These are phyloP conservation scores for Distichodus sexfasciatus DNA, from an alignment of 2,797 vertebrate genomes.

Conservation along the genomic window DNA sequence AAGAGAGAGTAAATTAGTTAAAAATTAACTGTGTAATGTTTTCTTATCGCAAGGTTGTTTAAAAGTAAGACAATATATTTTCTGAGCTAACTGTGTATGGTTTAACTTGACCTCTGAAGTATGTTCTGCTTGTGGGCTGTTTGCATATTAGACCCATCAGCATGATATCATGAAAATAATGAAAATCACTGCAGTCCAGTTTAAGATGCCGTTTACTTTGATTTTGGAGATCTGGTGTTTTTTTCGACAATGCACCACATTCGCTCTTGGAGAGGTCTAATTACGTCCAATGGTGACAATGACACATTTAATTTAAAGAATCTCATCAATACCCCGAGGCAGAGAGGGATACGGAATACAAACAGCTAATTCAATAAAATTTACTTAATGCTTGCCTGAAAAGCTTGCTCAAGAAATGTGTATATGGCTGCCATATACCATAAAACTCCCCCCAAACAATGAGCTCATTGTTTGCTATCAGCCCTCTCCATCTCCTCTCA, in stretches of 20 bases:
- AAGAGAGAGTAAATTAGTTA: conserved; percentile 3
- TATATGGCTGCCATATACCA: conserved; percentile 45
- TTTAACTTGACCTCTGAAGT: neutral
- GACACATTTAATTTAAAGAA: no score
- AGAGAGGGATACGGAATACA: no score
- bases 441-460: conserved; percentile 55
- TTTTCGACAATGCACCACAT: no score
- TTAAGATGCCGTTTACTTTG: conserved; percentile 30
- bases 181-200: neutral
- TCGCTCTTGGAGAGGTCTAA: no score
- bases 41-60: conserved; percentile 11
- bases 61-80: neutral
- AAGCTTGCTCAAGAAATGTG: conserved; percentile 43
- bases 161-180: conserved; percentile 2
- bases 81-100: neutral
- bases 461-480: conserved; percentile 54
- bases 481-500: conserved; percentile 59
- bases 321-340: no score
- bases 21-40: conserved; percentile 16
- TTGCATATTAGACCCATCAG: neutral
- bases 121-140: neutral
- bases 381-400: neutral
- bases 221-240: conserved; percentile 1
- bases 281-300: no score
- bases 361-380: no score